These are phyloP conservation scores for Choreutis nemorana DNA, from an alignment of 2,888 invertebrate genomes.

Conservation along the genomic window DNA sequence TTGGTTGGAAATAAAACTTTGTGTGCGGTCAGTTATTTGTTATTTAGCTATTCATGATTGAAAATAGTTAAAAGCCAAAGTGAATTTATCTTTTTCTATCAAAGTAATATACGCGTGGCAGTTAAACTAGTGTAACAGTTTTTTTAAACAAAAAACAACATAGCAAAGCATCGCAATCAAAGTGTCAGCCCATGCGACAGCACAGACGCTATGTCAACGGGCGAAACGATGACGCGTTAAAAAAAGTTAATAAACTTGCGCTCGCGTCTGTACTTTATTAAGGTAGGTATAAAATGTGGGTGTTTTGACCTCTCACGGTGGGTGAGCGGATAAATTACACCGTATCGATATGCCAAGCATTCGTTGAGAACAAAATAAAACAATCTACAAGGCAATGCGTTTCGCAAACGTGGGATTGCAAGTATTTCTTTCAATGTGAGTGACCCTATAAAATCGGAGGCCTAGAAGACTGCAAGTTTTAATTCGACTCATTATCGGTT, in stretches of 20 bases:
- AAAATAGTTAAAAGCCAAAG: too few species aligned
- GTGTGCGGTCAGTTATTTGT: too few species aligned
- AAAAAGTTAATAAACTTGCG: constrained; percentile 11
- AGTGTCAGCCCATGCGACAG: too few species aligned
- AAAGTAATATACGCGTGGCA: too few species aligned
- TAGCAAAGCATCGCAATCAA: too few species aligned
- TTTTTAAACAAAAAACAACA: too few species aligned
- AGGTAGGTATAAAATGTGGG: constrained; percentile 20
- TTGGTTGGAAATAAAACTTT: too few species aligned
- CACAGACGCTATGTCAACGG: too few species aligned
- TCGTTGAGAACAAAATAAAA: constrained; percentile 21
- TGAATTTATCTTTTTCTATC: too few species aligned
- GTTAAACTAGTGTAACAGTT: too few species aligned
- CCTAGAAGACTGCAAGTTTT: constrained; percentile 1
- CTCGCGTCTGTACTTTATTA: constrained; percentile 15
- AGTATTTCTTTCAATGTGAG: constrained; percentile 15
- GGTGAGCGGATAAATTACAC: constrained; percentile 29
- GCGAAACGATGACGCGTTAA: too few species aligned
- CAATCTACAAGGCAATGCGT: constrained; percentile 1
- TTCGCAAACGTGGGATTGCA: constrained; percentile 9
- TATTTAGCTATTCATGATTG: too few species aligned
- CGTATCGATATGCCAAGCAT: constrained; percentile 22
- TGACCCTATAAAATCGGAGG: constrained; percentile 20
- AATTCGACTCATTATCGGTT: background rate
- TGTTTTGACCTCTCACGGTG: constrained; percentile 25